Conservation (phyloP, 2,888 invertebrate genomes). For the Schizaphis graminum region DNA sequence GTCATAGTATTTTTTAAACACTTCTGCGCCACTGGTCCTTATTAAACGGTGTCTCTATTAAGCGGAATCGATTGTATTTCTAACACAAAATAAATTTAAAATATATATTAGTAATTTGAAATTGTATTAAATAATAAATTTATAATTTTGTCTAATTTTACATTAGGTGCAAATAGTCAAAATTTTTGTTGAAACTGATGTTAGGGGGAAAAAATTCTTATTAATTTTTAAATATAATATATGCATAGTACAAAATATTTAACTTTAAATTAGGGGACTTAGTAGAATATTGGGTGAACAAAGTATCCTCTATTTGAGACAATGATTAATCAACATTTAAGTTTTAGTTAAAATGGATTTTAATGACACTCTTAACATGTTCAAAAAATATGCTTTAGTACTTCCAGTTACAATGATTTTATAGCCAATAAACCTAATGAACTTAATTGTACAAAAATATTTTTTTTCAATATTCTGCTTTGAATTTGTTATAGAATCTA, state of each 20-base stretch:
- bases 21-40: too few species aligned
- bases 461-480: background rate
- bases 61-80: too few species aligned
- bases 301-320: background rate
- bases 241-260: background rate
- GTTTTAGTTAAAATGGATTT: background rate
- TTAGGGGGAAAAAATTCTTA: background rate
- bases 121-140: background rate
- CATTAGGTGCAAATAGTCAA: too few species aligned
- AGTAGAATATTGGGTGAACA: background rate
- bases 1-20: too few species aligned
- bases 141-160: background rate
- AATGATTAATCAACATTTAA: background rate
- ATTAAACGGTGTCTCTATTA: too few species aligned
- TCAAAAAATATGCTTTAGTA: too few species aligned
- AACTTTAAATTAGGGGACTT: background rate
- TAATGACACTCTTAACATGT: background rate
- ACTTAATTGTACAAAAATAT: background rate
- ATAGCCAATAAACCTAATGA: background rate
- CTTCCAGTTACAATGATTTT: background rate
- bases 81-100: background rate
- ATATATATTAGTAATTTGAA: background rate
- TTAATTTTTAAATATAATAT: background rate
- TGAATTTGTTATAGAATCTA: background rate
- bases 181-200: background rate